Evolutionary conservation across 2,888 invertebrate species (phyloP).

Genomic region (Ectemnius continuus): DNA sequence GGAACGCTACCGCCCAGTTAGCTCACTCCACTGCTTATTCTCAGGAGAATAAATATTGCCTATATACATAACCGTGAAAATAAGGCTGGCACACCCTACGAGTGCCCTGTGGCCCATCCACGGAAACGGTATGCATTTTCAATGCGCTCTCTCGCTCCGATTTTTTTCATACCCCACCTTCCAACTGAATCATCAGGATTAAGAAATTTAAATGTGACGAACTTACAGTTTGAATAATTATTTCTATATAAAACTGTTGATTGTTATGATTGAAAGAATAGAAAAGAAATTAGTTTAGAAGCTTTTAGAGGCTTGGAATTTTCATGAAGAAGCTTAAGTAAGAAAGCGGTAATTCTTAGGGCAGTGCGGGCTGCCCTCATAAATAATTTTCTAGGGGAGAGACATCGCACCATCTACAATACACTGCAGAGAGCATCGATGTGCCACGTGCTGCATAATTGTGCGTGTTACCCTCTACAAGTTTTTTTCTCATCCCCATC

Average conservation of each 20-base stretch:
- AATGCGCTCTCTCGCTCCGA: too few relatives aligned
- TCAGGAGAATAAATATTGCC: constrained; percentile 56
- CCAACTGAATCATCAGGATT: too few relatives aligned
- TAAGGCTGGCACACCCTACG: too few relatives aligned
- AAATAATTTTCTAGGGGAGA: constrained; percentile 73
- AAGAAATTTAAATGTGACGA: too few relatives aligned
- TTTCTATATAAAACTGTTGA: too few relatives aligned
- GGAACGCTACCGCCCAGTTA: constrained; percentile 65
- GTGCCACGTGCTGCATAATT: constrained; percentile 72
- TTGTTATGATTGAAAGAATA: too few relatives aligned
- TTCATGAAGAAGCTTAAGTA: too few relatives aligned
- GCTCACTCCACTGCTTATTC: constrained; percentile 52
- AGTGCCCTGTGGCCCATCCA: constrained; percentile 12
- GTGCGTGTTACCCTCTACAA: constrained; percentile 60
- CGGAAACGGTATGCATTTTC: too few relatives aligned
- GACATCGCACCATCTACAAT: constrained; percentile 50
- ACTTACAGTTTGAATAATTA: too few relatives aligned
- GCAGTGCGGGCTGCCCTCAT: constrained; percentile 58
- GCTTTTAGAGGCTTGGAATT: too few relatives aligned
- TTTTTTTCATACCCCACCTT: too few relatives aligned
- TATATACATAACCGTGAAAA: constrained; percentile 39
- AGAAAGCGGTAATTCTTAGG: constrained; percentile 12
- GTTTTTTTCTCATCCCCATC: constrained; percentile 38
- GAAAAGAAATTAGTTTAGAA: too few relatives aligned
- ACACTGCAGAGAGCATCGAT: constrained; percentile 50